Conservation (phyloP, 92 coral and sea anemone species). For the Plumapathes pennacea region DNA sequence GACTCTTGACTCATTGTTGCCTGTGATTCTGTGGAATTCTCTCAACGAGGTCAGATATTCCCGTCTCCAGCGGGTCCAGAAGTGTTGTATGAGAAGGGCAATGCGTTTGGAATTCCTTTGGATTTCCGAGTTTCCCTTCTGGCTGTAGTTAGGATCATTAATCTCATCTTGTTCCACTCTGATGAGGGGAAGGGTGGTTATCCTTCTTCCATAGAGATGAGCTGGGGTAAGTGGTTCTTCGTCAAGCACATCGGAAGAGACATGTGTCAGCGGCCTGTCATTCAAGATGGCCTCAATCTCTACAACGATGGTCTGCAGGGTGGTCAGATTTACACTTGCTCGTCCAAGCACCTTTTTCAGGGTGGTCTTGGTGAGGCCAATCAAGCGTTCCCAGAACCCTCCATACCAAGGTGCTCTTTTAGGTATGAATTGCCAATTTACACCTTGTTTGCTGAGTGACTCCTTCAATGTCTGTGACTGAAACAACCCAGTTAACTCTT, state of each 20-base stretch:
- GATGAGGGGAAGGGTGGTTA: conserved; percentile 8
- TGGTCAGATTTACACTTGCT: conserved; percentile 21
- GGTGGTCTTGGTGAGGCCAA: conserved; percentile 34
- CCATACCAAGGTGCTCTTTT: conserved; percentile 61
- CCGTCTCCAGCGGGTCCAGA: background rate
- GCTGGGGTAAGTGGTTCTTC: conserved; percentile 33
- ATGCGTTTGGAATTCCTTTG: background rate
- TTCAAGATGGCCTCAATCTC: conserved; percentile 33
- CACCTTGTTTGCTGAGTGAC: conserved; percentile 12
- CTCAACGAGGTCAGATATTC: conserved; percentile 6
- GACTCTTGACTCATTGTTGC: background rate
- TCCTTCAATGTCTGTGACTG: conserved; percentile 44
- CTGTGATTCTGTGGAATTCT: conserved; percentile 10
- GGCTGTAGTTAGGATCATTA: no score
- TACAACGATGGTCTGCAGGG: conserved; percentile 24
- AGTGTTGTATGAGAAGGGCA: no score
- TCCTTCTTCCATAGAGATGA: conserved; percentile 20
- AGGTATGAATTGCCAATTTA: conserved; percentile 26
- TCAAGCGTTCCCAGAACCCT: conserved; percentile 53
- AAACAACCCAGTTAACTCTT: conserved; percentile 42
- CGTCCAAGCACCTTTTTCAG: no score
- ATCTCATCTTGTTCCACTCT: no score
- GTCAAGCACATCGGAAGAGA: conserved; percentile 13
- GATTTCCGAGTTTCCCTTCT: no score
- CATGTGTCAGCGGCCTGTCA: conserved; percentile 25